phyloP scores from a whole-genome alignment of 2,888 invertebrate species.

The Volucella bombylans region DNA sequence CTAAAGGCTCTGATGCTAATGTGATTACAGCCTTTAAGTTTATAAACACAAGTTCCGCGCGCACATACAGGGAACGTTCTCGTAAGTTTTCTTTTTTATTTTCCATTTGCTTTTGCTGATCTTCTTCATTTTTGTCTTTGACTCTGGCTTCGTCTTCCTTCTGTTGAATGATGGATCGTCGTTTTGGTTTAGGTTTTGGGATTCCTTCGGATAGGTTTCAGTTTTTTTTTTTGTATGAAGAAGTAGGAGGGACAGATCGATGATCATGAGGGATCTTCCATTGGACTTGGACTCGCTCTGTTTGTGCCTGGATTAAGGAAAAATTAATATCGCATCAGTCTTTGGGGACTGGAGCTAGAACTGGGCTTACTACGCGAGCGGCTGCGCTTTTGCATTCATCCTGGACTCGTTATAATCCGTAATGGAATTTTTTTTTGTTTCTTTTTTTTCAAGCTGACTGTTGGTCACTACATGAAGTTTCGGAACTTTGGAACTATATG shows the following conservation, averaged over 20 bases:
- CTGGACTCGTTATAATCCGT: slow-evolving; percentile 75
- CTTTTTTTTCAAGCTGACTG: slow-evolving; percentile 15
- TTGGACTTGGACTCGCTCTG: slow-evolving; percentile 33
- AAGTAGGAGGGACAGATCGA: slow-evolving; percentile 69
- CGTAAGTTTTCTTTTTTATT: slow-evolving; percentile 29
- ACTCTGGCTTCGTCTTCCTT: slow-evolving; percentile 2
- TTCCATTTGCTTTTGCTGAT: slow-evolving; percentile 70
- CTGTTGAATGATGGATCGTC: slow-evolving; percentile 61
- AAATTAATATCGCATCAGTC: slow-evolving; percentile 74
- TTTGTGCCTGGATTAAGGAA: slow-evolving; percentile 66
- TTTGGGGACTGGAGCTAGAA: slow-evolving; percentile 20
- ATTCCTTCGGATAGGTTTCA: slow-evolving; percentile 53
- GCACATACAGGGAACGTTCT: slow-evolving; percentile 62
- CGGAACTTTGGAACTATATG: slow-evolving; percentile 50
- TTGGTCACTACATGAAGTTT: slow-evolving; percentile 16
- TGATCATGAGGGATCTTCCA: slow-evolving; percentile 66
- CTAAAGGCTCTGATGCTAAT: slow-evolving; percentile 82
- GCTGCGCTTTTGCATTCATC: slow-evolving; percentile 72
- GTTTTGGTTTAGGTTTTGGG: slow-evolving; percentile 43
- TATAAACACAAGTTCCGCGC: slow-evolving; percentile 80
- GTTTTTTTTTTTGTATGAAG: slow-evolving; percentile 23
- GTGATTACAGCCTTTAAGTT: slow-evolving; percentile 83
- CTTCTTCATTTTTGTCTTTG: slow-evolving; percentile 35
- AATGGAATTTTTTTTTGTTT: slow-evolving; percentile 74
- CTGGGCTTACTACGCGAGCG: slow-evolving; percentile 49